These are phyloP conservation scores for Portevinia maculata DNA, from an alignment of 2,888 invertebrate species.

Conservation along the genomic window DNA sequence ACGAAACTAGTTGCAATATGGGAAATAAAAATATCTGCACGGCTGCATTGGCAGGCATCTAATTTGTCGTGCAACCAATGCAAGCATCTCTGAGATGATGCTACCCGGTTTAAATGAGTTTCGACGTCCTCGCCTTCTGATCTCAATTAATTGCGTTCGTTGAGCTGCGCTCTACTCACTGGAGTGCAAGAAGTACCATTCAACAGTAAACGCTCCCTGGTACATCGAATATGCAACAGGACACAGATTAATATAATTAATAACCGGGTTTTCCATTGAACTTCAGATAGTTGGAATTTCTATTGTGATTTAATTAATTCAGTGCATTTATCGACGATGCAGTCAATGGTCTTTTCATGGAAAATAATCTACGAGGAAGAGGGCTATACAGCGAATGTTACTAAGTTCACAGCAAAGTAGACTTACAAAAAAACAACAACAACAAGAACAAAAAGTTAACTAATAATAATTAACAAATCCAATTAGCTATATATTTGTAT, in stretches of 20 bases:
- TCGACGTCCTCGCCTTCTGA: conserved; percentile 57
- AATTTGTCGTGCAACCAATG: conserved; percentile 71
- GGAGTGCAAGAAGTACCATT: conserved; percentile 19
- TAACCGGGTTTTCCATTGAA: conserved; percentile 75
- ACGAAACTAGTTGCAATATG: conserved; percentile 75
- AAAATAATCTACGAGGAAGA: conserved; percentile 17
- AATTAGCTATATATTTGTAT: conserved; percentile 83
- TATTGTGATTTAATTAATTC: conserved; percentile 75
- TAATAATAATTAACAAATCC: conserved; percentile 79
- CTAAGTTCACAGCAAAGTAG: conserved; percentile 28
- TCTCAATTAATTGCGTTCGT: conserved; percentile 68
- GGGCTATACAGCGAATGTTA: conserved; percentile 36
- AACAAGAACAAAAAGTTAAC: conserved; percentile 26
- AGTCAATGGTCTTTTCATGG: conserved; percentile 33
- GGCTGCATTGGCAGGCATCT: conserved; percentile 72
- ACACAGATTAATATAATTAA: conserved; percentile 72
- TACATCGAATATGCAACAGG: conserved; percentile 43
- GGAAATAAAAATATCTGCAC: conserved; percentile 75
- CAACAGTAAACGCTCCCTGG: conserved; percentile 20
- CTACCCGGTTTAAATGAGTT: conserved; percentile 47
- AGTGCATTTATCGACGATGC: conserved; percentile 46
- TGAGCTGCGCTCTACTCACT: conserved; percentile 32
- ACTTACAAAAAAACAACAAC: background rate
- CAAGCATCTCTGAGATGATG: conserved; percentile 57
- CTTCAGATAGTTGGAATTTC: conserved; percentile 74